Conservation (phyloP, 2,888 invertebrate species). For the Eurois occulta region DNA sequence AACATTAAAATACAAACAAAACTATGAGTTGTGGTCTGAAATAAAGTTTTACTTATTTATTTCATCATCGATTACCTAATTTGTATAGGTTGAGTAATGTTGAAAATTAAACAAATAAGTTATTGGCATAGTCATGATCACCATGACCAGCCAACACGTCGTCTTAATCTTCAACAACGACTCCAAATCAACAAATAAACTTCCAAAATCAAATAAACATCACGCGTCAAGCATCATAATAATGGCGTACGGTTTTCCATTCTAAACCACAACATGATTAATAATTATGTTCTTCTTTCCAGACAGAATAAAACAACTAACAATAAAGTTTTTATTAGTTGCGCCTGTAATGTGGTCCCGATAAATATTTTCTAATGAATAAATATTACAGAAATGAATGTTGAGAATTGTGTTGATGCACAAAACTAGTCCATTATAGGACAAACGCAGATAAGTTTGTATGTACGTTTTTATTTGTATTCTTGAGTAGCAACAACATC, state of each 20-base stretch:
- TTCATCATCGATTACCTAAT: not conserved
- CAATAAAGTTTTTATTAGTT: constrained; percentile 47
- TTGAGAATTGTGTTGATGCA: constrained; percentile 19
- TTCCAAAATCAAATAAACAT: not conserved
- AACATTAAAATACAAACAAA: not conserved
- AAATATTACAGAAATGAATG: constrained; percentile 28
- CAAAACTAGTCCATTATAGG: not conserved
- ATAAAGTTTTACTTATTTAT: not conserved
- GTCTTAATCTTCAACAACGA: not conserved
- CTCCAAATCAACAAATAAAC: not conserved
- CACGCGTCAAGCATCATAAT: not conserved
- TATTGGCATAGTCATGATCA: not conserved
- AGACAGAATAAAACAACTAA: constrained; percentile 24
- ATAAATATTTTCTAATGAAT: constrained; percentile 50
- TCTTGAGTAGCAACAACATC: constrained; percentile 11
- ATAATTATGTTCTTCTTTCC: constrained; percentile 14
- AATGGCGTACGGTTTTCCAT: not conserved
- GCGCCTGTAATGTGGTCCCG: constrained; percentile 17
- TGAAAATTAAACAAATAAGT: not conserved
- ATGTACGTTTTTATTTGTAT: not conserved
- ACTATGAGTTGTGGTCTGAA: not conserved
- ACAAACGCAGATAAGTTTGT: not conserved
- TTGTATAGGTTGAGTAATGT: not conserved
- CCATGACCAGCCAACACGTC: too few species aligned
- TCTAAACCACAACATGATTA: constrained; percentile 26